Evolutionary conservation across 2,888 invertebrate species (phyloP).

Genomic region (Calliopum simillimum): DNA sequence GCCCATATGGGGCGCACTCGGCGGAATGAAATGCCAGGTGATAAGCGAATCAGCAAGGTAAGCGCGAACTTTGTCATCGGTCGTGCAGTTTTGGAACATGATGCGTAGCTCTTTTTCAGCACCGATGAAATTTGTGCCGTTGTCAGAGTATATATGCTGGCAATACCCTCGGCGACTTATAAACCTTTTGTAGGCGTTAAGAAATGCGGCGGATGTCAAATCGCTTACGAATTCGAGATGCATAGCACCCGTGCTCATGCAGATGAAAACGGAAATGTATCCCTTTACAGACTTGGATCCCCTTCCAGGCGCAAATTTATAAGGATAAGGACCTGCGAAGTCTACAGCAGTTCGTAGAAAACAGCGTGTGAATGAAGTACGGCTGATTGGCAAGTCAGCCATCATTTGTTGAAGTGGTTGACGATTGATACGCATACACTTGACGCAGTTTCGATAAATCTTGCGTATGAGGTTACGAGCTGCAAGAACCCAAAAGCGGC

Average conservation of each 20-base stretch:
- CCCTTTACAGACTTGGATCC: background rate
- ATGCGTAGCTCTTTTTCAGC: constrained; percentile 9
- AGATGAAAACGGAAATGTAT: constrained; percentile 15
- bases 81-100: background rate
- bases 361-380: constrained; percentile 6
- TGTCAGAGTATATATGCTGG: constrained; percentile 5
- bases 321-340: constrained; percentile 9
- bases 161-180: constrained; percentile 8
- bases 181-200: constrained; percentile 15
- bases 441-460: no score
- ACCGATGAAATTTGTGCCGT: no score
- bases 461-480: no score
- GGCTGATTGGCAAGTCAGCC: constrained; percentile 18
- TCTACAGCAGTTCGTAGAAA: constrained; percentile 16
- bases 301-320: background rate
- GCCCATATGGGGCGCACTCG: constrained; percentile 21
- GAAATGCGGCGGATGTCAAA: constrained; percentile 9
- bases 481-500: no score
- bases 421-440: no score
- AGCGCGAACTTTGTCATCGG: background rate
- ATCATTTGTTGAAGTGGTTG: no score
- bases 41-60: constrained; percentile 8
- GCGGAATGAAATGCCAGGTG: constrained; percentile 10
- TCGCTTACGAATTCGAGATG: constrained; percentile 21
- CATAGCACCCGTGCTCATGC: constrained; percentile 24